Evolutionary conservation across 2,797 vertebrate genomes (phyloP).

Genomic region (Onychomys torridus): DNA sequence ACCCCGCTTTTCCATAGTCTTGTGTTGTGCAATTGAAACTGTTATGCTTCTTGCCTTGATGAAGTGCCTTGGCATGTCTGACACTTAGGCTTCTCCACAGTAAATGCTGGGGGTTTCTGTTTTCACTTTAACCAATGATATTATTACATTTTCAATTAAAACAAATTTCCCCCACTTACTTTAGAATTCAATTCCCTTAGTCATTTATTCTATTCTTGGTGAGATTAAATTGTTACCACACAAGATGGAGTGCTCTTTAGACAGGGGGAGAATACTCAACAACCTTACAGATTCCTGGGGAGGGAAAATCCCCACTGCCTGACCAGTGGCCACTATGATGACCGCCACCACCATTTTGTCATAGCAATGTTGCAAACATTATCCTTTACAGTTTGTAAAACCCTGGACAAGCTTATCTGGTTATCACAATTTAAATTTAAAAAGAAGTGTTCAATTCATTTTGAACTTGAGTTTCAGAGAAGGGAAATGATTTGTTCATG

Average conservation of each 20-base stretch:
- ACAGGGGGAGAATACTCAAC: background rate
- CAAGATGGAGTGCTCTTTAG: background rate
- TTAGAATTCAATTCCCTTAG: background rate
- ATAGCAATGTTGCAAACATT: background rate
- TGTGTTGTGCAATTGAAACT: background rate
- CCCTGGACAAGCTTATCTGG: background rate
- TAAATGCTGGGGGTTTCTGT: background rate
- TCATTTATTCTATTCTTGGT: background rate
- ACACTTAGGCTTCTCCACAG: background rate
- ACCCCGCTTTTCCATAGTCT: background rate
- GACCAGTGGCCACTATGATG: background rate
- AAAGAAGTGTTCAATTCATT: background rate
- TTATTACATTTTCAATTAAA: background rate
- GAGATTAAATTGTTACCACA: background rate
- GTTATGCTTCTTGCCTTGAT: background rate
- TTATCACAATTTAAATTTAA: background rate
- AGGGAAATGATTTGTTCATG: background rate
- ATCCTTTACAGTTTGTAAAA: background rate
- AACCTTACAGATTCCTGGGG: background rate
- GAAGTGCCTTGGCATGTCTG: background rate
- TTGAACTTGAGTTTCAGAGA: constrained; percentile 10
- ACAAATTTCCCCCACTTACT: background rate
- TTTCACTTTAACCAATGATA: background rate
- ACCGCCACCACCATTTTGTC: background rate
- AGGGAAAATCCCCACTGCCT: background rate